phyloP scores from a whole-genome alignment of 2,113 vertebrate species.

The Nansenia antarctica region DNA sequence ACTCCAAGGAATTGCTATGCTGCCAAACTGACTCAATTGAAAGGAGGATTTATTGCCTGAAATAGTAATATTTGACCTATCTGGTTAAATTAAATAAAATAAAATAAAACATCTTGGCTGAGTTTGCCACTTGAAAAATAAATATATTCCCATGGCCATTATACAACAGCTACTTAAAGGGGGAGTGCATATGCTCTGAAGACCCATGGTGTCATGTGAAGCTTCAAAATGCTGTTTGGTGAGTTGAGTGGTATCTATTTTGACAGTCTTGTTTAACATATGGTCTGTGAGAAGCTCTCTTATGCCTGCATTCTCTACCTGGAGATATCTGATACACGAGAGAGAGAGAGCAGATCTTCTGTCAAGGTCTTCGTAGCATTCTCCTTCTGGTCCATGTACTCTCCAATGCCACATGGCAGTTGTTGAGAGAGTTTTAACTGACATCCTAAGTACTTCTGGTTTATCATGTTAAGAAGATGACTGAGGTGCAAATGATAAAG shows the following conservation, averaged over 20 bases:
- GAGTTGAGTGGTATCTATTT: conserved; percentile 7
- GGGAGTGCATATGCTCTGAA: conserved; percentile 30
- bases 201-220: conserved; percentile 5
- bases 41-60: conserved; percentile 33
- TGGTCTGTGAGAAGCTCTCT: not conserved
- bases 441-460: too few species aligned
- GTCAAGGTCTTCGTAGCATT: not conserved
- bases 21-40: conserved; percentile 24
- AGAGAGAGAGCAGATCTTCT: not conserved
- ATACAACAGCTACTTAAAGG: conserved; percentile 5
- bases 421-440: not conserved
- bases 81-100: too few species aligned
- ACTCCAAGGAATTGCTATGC: conserved; percentile 22
- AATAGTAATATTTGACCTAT: too few species aligned
- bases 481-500: conserved; percentile 1
- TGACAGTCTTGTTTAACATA: not conserved
- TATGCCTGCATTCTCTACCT: not conserved
- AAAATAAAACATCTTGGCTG: too few species aligned
- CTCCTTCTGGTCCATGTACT: not conserved
- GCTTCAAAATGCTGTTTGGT: not conserved
- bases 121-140: conserved; percentile 22
- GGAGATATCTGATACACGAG: not conserved
- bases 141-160: conserved; percentile 6
- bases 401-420: not conserved
- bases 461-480: too few species aligned